Conservation (phyloP, 2,113 vertebrate species). For the Chionomys nivalis region DNA sequence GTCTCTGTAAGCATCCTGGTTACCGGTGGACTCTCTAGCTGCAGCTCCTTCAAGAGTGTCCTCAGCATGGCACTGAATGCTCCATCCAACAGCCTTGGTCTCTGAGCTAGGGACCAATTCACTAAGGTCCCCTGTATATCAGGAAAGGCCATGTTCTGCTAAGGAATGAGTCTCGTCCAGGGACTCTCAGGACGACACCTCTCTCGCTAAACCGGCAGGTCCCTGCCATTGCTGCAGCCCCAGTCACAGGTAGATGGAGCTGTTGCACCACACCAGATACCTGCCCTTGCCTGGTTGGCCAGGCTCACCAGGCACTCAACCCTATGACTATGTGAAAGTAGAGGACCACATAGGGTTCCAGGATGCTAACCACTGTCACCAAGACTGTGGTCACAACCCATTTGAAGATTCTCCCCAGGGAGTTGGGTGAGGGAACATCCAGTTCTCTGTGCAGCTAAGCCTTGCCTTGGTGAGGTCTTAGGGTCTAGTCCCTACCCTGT, state of each 20-base stretch:
- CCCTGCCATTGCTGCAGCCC: background rate
- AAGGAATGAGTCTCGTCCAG: background rate
- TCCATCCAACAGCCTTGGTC: background rate
- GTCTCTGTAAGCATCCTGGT: background rate
- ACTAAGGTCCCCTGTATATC: background rate
- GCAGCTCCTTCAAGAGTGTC: background rate
- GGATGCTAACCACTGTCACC: background rate
- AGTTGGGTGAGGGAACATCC: background rate
- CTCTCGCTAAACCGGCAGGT: background rate
- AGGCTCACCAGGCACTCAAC: background rate
- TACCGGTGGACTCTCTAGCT: background rate
- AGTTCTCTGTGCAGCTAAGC: background rate
- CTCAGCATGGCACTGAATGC: background rate
- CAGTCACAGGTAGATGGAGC: background rate
- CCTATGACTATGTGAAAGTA: accelerated
- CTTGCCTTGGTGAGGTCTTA: background rate
- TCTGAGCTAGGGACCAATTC: background rate
- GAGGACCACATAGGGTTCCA: background rate
- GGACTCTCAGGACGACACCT: background rate
- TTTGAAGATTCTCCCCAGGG: background rate
- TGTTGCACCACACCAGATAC: background rate
- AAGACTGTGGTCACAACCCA: background rate
- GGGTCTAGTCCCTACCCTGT: background rate
- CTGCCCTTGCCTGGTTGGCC: background rate
- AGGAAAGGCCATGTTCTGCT: background rate